A percentile compares a stretch with the other conserved stretches of the same genome.
Conservation (phyloP, 2,888 invertebrate genomes). For the Eulithis testata region DNA sequence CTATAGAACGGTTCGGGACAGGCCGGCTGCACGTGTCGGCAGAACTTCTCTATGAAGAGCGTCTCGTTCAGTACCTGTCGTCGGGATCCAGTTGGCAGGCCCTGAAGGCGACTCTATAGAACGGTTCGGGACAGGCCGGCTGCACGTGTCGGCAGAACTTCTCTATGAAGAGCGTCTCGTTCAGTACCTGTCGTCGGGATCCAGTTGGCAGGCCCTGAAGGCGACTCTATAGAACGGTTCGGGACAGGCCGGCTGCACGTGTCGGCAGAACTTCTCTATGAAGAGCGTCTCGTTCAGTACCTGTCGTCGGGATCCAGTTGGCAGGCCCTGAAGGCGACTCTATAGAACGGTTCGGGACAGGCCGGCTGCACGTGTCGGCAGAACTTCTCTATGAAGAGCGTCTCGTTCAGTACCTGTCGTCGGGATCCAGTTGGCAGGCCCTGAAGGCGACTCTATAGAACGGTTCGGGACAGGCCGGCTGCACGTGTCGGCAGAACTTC, state of each 20-base stretch:
- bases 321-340: conserved; percentile 95
- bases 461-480: conserved; percentile 89
- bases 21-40: conserved; percentile 59
- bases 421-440: conserved; percentile 96
- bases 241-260: conserved; percentile 84
- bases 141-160: conserved; percentile 87
- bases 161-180: conserved; percentile 92
- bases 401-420: conserved; percentile 92
- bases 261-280: conserved; percentile 91
- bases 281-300: conserved; percentile 92
- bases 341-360: conserved; percentile 95
- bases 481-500: conserved; percentile 87
- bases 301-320: conserved; percentile 95
- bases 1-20: conserved; percentile 95
- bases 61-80: conserved; percentile 90
- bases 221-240: conserved; percentile 95
- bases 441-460: conserved; percentile 95
- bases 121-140: conserved; percentile 90
- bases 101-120: conserved; percentile 94
- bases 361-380: conserved; percentile 72
- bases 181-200: conserved; percentile 94
- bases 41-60: conserved; percentile 94
- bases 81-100: conserved; percentile 97
- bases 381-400: conserved; percentile 93
- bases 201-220: conserved; percentile 95